These are phyloP conservation scores for Drosophila ercepeae DNA, from an alignment of 1,140 invertebrate species.

Conservation along the genomic window DNA sequence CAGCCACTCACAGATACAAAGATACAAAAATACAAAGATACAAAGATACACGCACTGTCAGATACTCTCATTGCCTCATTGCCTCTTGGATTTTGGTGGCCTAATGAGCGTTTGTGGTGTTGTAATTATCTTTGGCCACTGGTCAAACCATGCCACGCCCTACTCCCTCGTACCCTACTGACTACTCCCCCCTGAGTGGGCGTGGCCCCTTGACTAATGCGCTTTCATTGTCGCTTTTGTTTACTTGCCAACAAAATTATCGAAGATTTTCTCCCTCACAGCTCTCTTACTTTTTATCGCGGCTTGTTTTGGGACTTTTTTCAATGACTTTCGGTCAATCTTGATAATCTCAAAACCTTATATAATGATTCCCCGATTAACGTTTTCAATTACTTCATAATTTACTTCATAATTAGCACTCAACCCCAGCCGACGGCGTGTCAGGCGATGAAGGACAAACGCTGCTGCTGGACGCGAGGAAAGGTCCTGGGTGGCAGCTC, in stretches of 20 bases:
- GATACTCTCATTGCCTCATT: conserved; percentile 14
- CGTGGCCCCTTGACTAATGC: conserved; percentile 56
- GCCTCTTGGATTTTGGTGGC: no score
- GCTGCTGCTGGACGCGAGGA: conserved; percentile 93
- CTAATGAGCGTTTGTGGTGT: conserved; percentile 37
- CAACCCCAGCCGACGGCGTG: conserved; percentile 93
- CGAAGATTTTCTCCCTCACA: conserved; percentile 22
- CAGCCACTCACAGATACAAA: conserved; percentile 2
- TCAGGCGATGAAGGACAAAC: conserved; percentile 91
- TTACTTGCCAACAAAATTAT: conserved; percentile 24
- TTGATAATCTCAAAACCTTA: neutral
- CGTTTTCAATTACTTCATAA: no score
- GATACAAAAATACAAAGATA: neutral
- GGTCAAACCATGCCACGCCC: conserved; percentile 18
- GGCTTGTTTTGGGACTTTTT: conserved; percentile 12
- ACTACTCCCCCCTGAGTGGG: conserved; percentile 31
- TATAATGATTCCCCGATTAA: no score
- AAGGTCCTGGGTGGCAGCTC: conserved; percentile 94
- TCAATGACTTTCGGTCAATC: conserved; percentile 50
- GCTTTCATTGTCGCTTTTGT: conserved; percentile 65
- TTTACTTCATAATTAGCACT: conserved; percentile 86
- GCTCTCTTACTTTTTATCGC: conserved; percentile 39
- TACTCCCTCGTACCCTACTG: no score
- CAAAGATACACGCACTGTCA: conserved; percentile 1
- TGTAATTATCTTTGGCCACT: conserved; percentile 65